A percentile compares a stretch with the other conserved stretches of the same genome.
phyloP scores from a whole-genome alignment of 1,140 invertebrate genomes.

The Sminthurinus signatus region DNA sequence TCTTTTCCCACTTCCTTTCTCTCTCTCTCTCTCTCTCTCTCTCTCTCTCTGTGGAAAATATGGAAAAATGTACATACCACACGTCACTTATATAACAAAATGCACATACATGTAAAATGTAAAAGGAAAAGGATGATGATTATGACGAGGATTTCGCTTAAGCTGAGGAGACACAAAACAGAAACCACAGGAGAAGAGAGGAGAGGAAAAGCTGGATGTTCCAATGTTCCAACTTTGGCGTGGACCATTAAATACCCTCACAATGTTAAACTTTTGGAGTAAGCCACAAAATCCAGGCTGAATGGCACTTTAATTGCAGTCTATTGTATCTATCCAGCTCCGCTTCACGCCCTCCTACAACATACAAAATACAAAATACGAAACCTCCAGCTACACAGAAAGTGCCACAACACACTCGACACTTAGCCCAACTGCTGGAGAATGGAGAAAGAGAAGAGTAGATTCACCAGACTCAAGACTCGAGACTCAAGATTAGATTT shows the following conservation, averaged over 20 bases:
- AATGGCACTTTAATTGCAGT: conserved; percentile 40
- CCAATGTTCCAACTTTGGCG: background rate
- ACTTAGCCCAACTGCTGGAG: background rate
- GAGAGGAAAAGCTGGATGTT: background rate
- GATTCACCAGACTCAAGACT: background rate
- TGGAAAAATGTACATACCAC: too few species aligned
- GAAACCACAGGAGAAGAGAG: background rate
- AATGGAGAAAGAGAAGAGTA: background rate
- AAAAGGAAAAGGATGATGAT: too few species aligned
- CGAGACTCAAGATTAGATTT: conserved; percentile 33
- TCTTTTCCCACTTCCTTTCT: too few species aligned
- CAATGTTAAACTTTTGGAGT: conserved; percentile 27
- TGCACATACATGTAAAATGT: too few species aligned
- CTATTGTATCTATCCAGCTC: conserved; percentile 30
- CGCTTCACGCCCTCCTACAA: background rate
- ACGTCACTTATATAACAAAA: too few species aligned
- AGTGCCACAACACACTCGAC: conserved; percentile 8
- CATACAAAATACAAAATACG: too few species aligned
- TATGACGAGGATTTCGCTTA: background rate
- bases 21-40: too few species aligned
- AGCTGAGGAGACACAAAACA: conserved; percentile 1
- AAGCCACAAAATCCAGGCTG: conserved; percentile 27
- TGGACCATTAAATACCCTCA: conserved; percentile 34
- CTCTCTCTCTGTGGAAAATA: too few species aligned
- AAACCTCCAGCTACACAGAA: background rate